phyloP scores from a whole-genome alignment of 92 coral and sea anemone genomes.

The Epizoanthus fatuus region DNA sequence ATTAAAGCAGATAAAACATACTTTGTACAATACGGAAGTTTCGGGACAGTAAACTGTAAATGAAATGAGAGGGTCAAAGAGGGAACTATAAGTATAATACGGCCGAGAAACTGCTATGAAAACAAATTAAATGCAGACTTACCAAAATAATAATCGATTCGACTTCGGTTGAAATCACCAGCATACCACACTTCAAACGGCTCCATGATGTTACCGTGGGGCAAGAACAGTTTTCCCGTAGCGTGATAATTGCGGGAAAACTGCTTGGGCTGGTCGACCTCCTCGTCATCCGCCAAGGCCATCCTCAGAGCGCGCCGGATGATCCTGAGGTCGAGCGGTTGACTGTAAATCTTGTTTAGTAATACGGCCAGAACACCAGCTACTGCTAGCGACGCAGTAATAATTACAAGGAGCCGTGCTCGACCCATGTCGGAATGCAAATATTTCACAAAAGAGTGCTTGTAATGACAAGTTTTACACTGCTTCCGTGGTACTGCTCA shows the following conservation, averaged over 20 bases:
- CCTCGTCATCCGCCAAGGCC: constrained; percentile 19
- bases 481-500: neutral
- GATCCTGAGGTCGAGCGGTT: neutral
- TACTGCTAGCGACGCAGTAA: neutral
- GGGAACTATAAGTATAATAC: too few species aligned
- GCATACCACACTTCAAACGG: constrained; percentile 49
- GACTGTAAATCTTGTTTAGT: constrained; percentile 15
- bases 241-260: constrained; percentile 44
- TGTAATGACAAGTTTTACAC: too few species aligned
- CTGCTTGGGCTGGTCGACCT: neutral
- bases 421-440: constrained; percentile 3
- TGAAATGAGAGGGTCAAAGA: too few species aligned
- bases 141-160: constrained; percentile 49
- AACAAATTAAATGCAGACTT: neutral
- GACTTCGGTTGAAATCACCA: constrained; percentile 37
- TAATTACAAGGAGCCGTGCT: neutral
- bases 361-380: constrained; percentile 25
- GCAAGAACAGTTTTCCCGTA: constrained; percentile 30
- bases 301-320: constrained; percentile 19
- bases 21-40: too few species aligned
- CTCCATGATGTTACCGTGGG: constrained; percentile 35
- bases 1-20: too few species aligned
- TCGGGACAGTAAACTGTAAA: too few species aligned
- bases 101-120: too few species aligned
- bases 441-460: too few species aligned